Percentiles rank a stretch among this genome's conserved stretches.
These are phyloP conservation scores for Ryuthela nishihirai DNA, from an alignment of 2,888 invertebrate genomes.

Conservation along the genomic window DNA sequence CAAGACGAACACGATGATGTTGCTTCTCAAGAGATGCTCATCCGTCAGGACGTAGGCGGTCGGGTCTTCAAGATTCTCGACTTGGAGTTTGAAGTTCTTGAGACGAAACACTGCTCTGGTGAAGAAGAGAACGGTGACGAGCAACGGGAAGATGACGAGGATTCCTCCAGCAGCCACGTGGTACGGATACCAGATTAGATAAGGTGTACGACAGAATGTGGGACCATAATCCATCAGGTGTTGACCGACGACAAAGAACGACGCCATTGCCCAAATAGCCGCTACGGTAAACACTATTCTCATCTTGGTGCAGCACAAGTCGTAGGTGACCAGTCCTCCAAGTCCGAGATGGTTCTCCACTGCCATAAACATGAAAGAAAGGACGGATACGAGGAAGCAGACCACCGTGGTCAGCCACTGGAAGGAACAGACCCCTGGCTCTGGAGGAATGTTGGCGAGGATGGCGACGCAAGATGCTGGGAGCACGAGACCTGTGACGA, in stretches of 20 bases:
- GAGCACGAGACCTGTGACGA: constrained; percentile 65
- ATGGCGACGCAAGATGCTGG: constrained; percentile 67
- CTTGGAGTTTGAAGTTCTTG: constrained; percentile 27
- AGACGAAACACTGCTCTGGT: constrained; percentile 48
- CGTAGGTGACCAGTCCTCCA: constrained; percentile 51
- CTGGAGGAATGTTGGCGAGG: constrained; percentile 58
- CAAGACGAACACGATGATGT: constrained; percentile 62
- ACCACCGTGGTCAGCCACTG: constrained; percentile 65
- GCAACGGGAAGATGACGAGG: constrained; percentile 60
- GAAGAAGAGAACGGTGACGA: constrained; percentile 57
- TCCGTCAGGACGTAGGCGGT: constrained; percentile 52
- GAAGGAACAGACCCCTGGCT: constrained; percentile 57
- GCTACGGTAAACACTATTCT: constrained; percentile 55
- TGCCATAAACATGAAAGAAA: constrained; percentile 62
- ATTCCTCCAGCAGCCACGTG: constrained; percentile 58
- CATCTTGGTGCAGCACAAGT: constrained; percentile 38
- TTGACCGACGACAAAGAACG: constrained; percentile 60
- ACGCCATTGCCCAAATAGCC: constrained; percentile 59
- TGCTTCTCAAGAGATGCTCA: constrained; percentile 60
- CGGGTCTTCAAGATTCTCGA: constrained; percentile 18
- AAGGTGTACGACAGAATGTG: constrained; percentile 45
- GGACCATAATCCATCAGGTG: constrained; percentile 55
- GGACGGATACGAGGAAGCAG: constrained; percentile 63
- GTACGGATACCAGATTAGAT: constrained; percentile 44
- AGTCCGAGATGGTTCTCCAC: constrained; percentile 61